Conservation (phyloP, 1,140 invertebrate genomes). For the Plectrocnemia conspersa region DNA sequence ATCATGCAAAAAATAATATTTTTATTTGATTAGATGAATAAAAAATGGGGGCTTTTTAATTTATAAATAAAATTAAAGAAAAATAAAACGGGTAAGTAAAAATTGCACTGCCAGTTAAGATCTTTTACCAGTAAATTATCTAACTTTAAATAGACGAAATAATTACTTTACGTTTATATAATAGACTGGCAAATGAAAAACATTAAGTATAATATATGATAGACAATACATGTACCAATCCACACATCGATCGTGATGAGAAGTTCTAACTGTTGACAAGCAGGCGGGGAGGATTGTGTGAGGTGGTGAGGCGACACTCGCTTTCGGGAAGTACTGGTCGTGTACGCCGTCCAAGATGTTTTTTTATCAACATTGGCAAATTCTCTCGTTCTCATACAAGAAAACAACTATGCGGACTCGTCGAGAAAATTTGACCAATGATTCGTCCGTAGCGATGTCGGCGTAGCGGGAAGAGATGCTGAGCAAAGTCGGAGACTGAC, state of each 20-base stretch:
- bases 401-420: not conserved
- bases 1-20: too few species aligned
- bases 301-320: constrained; percentile 20
- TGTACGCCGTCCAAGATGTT: constrained; percentile 12
- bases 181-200: too few species aligned
- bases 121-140: too few species aligned
- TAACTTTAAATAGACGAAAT: not conserved
- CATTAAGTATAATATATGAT: constrained; percentile 21
- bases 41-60: too few species aligned
- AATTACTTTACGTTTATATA: too few species aligned
- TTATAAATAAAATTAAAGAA: too few species aligned
- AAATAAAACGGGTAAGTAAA: too few species aligned
- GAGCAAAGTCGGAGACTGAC: constrained; percentile 14
- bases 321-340: constrained; percentile 10
- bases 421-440: constrained; percentile 21
- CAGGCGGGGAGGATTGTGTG: constrained; percentile 25
- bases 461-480: constrained; percentile 19
- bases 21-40: too few species aligned
- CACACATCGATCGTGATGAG: constrained; percentile 24
- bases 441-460: constrained; percentile 12
- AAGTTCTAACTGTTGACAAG: constrained; percentile 25
- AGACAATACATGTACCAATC: constrained; percentile 23
- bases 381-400: constrained; percentile 3
- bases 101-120: too few species aligned
- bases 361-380: constrained; percentile 10